Evolutionary conservation across 2,888 invertebrate species (phyloP), one percentile per base, ranked within the genome.

Genomic region (Fabriciana adippe): DNA sequence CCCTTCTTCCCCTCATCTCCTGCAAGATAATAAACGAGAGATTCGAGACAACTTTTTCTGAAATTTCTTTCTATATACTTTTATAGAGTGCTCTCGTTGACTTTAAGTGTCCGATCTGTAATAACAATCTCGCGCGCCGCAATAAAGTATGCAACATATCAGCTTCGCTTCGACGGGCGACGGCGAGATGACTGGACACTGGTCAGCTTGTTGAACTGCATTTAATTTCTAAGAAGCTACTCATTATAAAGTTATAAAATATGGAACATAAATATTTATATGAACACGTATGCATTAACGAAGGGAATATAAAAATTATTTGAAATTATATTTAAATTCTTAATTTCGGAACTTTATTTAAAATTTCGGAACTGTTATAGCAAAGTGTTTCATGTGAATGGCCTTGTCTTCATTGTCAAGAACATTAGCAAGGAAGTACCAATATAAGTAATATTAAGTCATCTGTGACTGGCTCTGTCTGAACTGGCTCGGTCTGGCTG

Each of bases 1-100:
- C 51, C 26, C 55, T 55, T 57, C 31, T 31, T 4, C 14, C 55
- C 14, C 57, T 16, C 41, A 26, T 6, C 53, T 55, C 48, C 56
- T 50, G 64, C 54, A 41, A 51, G 51, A 45, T 68, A 41, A 55
- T 64, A 68, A 68, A 60, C 64, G 68, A 68, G 45, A 66, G 59
- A 50, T 59, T 55, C 55, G 13, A 64, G 60, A 64, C 60, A 60
- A 60, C 48, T 60, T 63, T 54, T 64, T 68, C 21, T 6, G 16
- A 66, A 64, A 55, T 54, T 55, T 67, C 57, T 63, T 26, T 48
- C 1, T 15, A 65, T 35, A 55, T 47, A 65, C 14, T 64, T 64
- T 55, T 50, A 48, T 18, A 47, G 51, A 57, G n/a, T 47, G 31
- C 26, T 57, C 18, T 48, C 47, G 47, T 11, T n/a, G 31, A 31